phyloP scores from a whole-genome alignment of 1,140 invertebrate species.

The Drosophila murphyi region DNA sequence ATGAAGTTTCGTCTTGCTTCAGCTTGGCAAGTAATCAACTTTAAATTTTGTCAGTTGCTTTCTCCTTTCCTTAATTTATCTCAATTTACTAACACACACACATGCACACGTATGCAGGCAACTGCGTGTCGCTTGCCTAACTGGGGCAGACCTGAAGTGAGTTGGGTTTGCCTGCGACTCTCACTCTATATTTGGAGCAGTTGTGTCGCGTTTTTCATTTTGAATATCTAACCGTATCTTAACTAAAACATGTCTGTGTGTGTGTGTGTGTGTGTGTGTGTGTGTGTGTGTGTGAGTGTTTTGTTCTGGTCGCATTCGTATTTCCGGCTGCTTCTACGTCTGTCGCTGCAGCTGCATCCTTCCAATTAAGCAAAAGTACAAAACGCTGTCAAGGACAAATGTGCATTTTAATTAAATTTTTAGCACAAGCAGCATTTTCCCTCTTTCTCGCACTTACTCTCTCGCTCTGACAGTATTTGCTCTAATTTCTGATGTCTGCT shows the following conservation, averaged over 20 bases:
- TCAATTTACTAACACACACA: slow-evolving; percentile 30
- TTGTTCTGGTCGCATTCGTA: slow-evolving; percentile 49
- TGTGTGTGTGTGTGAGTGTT: slow-evolving; percentile 16
- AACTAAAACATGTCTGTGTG: slow-evolving; percentile 30
- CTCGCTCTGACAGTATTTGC: slow-evolving; percentile 9
- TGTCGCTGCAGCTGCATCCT: slow-evolving; percentile 35
- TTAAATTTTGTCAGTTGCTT: slow-evolving; percentile 23
- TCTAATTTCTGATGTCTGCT: slow-evolving; percentile 24
- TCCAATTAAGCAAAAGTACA: slow-evolving; percentile 77
- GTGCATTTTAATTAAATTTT: slow-evolving; percentile 83
- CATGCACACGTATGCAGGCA: neutral
- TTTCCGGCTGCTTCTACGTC: slow-evolving; percentile 24
- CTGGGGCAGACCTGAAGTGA: no score
- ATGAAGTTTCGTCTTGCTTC: slow-evolving; percentile 1
- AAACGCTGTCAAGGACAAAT: slow-evolving; percentile 81
- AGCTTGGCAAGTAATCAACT: slow-evolving; percentile 33
- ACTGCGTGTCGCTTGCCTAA: slow-evolving; percentile 12
- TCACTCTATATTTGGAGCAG: neutral
- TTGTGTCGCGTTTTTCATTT: slow-evolving; percentile 49
- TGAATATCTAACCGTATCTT: slow-evolving; percentile 60
- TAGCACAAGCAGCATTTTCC: slow-evolving; percentile 35
- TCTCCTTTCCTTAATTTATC: slow-evolving; percentile 12
- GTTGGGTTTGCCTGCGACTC: no score
- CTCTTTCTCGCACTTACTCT: neutral
- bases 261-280: slow-evolving; percentile 1